phyloP scores from a whole-genome alignment of 2,888 invertebrate species.

The Tiliacea aurago region DNA sequence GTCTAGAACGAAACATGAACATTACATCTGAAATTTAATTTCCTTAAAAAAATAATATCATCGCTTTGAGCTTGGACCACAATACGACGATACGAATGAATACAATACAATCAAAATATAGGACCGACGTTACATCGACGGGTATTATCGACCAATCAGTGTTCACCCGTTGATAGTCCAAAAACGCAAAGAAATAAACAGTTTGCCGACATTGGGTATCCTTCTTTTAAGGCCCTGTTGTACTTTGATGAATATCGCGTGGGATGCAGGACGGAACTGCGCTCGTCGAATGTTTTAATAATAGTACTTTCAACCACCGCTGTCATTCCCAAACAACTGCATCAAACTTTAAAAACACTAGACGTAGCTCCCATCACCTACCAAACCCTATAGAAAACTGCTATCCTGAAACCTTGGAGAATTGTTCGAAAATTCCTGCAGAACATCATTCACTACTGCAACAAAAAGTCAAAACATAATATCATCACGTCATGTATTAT shows the following conservation, averaged over 20 bases:
- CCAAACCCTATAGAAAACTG: too few species aligned
- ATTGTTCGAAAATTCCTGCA: too few species aligned
- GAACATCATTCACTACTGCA: too few species aligned
- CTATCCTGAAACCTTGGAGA: too few species aligned
- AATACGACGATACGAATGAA: conserved; percentile 5
- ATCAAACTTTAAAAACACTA: too few species aligned
- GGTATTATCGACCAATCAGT: conserved; percentile 57
- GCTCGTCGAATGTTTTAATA: neutral
- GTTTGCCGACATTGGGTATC: conserved; percentile 15
- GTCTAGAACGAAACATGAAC: too few species aligned
- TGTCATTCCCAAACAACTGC: too few species aligned
- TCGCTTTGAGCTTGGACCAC: conserved; percentile 17
- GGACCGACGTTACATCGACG: conserved; percentile 46
- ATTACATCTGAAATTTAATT: neutral
- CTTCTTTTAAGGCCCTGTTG: neutral
- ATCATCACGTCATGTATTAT: too few species aligned
- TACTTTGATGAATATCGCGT: too few species aligned
- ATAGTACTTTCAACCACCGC: too few species aligned
- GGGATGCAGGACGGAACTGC: neutral
- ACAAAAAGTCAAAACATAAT: too few species aligned
- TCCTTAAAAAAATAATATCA: neutral
- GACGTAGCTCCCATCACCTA: too few species aligned
- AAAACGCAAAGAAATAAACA: conserved; percentile 17
- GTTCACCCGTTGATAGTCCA: conserved; percentile 30
- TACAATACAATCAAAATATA: conserved; percentile 41